phyloP scores from a whole-genome alignment of 2,113 vertebrate species.

The Cynocephalus volans region DNA sequence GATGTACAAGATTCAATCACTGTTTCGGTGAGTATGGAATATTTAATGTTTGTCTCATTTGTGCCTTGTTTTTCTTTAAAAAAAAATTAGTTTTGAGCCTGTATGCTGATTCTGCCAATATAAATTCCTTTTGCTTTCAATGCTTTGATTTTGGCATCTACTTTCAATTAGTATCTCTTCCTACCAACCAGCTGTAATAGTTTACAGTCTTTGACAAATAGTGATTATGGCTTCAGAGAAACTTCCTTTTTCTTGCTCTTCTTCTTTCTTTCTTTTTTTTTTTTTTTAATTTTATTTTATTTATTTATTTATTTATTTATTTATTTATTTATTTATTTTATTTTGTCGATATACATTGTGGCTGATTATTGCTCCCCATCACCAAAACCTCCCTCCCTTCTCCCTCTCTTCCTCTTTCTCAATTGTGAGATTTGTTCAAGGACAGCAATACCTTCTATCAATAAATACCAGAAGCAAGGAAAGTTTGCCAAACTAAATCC shows the following conservation, averaged over 20 bases:
- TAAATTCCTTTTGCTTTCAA: conserved; percentile 37
- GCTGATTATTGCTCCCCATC: too few species aligned
- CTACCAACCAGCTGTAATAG: background rate
- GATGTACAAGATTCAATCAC: conserved; percentile 94
- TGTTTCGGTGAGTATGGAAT: conserved; percentile 92
- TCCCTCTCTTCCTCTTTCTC: conserved; percentile 55
- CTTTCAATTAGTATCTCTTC: background rate
- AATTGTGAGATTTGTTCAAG: conserved; percentile 42
- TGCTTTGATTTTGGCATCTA: conserved; percentile 56
- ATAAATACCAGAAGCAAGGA: background rate
- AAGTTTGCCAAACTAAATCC: conserved; percentile 1
- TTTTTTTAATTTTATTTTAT: too few species aligned
- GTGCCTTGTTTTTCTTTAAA: conserved; percentile 23
- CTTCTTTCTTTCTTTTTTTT: conserved; percentile 65
- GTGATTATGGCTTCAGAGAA: conserved; percentile 22
- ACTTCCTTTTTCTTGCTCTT: background rate
- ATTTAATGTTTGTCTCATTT: conserved; percentile 46
- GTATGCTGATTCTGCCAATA: background rate
- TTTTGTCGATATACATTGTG: too few species aligned
- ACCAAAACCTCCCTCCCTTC: too few species aligned
- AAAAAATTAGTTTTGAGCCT: conserved; percentile 38
- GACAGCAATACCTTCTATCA: background rate
- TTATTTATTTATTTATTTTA: too few species aligned
- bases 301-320: too few species aligned
- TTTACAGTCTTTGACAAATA: conserved; percentile 22